Evolutionary conservation across 2,888 invertebrate genomes (phyloP).

Genomic region (Hypercompe scribonia): DNA sequence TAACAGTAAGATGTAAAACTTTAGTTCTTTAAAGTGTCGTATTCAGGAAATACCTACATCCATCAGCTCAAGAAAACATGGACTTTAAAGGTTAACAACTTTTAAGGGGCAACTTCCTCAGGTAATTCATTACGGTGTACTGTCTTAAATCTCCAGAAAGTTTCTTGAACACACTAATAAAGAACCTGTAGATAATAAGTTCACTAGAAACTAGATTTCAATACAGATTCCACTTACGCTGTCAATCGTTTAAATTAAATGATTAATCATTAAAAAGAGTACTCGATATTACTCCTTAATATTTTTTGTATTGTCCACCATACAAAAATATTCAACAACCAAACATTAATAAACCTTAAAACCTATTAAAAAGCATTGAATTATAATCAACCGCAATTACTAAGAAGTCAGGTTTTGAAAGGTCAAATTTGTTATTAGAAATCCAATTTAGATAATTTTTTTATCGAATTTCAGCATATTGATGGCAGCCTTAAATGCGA

Average conservation of each 20-base stretch:
- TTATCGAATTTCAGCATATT: not conserved
- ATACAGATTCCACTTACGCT: not conserved
- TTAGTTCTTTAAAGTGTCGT: not conserved
- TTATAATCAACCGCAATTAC: not conserved
- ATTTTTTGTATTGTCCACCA: too few species aligned
- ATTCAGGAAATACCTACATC: slow-evolving; percentile 5
- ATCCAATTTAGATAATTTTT: not conserved
- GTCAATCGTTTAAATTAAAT: not conserved
- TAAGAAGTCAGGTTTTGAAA: not conserved
- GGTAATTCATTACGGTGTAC: slow-evolving; percentile 11
- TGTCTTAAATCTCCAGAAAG: slow-evolving; percentile 5
- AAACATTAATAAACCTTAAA: not conserved
- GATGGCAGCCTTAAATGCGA: not conserved
- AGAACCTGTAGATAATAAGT: not conserved
- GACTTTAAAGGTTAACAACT: slow-evolving; percentile 15
- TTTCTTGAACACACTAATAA: not conserved
- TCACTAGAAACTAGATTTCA: not conserved
- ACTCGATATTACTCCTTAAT: not conserved
- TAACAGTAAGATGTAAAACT: not conserved
- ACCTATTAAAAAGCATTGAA: not conserved
- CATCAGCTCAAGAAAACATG: slow-evolving; percentile 20
- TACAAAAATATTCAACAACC: not conserved
- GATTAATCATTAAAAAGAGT: not conserved
- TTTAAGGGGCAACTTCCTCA: slow-evolving; percentile 11
- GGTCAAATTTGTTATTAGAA: not conserved